phyloP scores from a whole-genome alignment of 2,888 invertebrate genomes.

The Julus scandinavius region DNA sequence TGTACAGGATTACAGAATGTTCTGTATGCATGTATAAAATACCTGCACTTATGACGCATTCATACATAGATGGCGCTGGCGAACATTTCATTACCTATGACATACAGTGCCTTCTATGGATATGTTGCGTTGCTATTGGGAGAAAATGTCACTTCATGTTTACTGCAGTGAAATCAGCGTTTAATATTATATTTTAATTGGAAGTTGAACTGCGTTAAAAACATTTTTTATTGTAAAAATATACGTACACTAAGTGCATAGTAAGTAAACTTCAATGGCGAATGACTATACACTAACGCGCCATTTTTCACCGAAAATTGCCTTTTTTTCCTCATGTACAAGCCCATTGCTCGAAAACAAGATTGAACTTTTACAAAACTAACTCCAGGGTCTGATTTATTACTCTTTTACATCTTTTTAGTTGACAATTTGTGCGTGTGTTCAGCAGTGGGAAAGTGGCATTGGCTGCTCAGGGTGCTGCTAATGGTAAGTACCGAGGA shows the following conservation, averaged over 20 bases:
- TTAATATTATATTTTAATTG: no score
- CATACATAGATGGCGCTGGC: not conserved
- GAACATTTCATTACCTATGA: not conserved
- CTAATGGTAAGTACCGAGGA: not conserved
- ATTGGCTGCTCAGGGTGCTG: not conserved
- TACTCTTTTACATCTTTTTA: not conserved
- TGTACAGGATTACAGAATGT: not conserved
- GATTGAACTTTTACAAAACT: not conserved
- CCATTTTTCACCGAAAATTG: constrained; percentile 10
- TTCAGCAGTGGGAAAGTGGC: not conserved
- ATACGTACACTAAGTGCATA: no score
- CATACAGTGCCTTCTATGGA: not conserved
- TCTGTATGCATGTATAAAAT: not conserved
- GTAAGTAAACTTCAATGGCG: no score
- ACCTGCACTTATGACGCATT: not conserved
- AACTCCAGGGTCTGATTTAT: not conserved
- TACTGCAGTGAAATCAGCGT: no score
- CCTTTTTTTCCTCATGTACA: not conserved
- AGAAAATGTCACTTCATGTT: no score
- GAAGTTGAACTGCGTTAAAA: no score
- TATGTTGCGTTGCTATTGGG: not conserved
- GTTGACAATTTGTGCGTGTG: not conserved
- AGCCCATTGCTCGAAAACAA: not conserved
- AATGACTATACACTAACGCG: not conserved
- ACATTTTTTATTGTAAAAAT: no score